Evolutionary conservation across 2,113 vertebrate species (phyloP).

Genomic region (Oncorhynchus kisutch): DNA sequence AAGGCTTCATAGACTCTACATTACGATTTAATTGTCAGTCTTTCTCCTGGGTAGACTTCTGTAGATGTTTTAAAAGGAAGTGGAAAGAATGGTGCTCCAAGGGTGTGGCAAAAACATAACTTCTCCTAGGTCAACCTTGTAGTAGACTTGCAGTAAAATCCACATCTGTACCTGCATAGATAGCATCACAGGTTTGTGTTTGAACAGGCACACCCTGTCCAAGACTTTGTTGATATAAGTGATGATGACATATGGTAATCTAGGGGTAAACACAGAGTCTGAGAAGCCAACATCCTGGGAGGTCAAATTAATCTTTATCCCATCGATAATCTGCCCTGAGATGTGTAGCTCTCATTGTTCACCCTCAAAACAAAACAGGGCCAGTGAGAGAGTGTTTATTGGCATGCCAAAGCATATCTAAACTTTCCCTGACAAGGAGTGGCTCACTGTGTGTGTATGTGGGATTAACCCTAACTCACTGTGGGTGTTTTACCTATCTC

Average conservation of each 20-base stretch:
- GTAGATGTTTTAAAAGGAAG: not conserved
- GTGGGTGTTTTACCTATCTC: constrained; percentile 20
- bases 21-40: too few relatives aligned
- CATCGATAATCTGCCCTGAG: not conserved
- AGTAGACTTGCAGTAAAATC: not conserved
- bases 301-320: not conserved
- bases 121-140: constrained; percentile 10
- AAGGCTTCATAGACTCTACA: not conserved
- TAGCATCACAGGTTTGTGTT: constrained; percentile 13
- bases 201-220: constrained; percentile 43
- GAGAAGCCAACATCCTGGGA: not conserved
- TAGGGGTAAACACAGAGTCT: not conserved
- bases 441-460: not conserved
- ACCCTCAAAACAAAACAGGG: not conserved
- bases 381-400: not conserved
- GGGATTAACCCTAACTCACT: not conserved
- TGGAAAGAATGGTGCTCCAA: not conserved
- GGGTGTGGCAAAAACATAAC: constrained; percentile 11
- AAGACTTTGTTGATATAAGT: constrained; percentile 17
- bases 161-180: constrained; percentile 20
- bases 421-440: not conserved
- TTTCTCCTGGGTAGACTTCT: not conserved
- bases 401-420: not conserved
- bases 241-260: not conserved
- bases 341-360: not conserved